Base-by-base conservation (phyloP, 2,113 vertebrate species). In the Dendropsophus ebraccatus region DNA sequence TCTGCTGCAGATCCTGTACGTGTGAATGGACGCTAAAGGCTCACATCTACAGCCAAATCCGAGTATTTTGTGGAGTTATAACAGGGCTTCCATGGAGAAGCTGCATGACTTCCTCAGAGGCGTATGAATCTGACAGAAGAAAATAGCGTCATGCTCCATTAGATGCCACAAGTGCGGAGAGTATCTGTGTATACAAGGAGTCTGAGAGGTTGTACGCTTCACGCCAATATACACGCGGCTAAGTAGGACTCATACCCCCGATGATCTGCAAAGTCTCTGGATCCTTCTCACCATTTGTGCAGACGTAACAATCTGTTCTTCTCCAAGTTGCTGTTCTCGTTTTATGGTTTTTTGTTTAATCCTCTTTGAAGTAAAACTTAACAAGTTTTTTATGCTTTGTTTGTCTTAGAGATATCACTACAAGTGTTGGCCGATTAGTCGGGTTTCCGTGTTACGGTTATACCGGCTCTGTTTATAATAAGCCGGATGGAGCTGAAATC, bases 281-380 rank as follows among this genome's bases (percentile, higher is more conserved):
- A n/a, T n/a, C n/a, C n/a, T n/a, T n/a, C n/a, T n/a, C n/a, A 60
- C 3, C 69, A 25, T 7, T 47, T 65, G 25, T 65, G 12, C 37
- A 84, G 60, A 84, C 30, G 49, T 21, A 25, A 76, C 11, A 83
- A 49, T 72, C 23, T 45, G 32, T 73, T 72, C 50, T 30, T 28
- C 56, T 45, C 12, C 8, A 65, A 11, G 8, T 23, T 2, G 6
- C 13, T 49, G 37, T 78, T 49, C 32, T 37, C 12, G 54, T 54
- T 69, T 28, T 12, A 37, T 62, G 28, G 65, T 65, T 70, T 67
- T 11, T 19, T n/a, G 35, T 70, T 30, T 28, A 10, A 47, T 6
- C 21, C 23, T 17, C 45, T 25, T 21, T 50, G 28, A 47, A 82
- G 62, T 52, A 52, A 25, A 25, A 52, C 7, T 49, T 70, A 52